Conservation (phyloP, 1,140 invertebrate species). For the Papilio polytes region DNA sequence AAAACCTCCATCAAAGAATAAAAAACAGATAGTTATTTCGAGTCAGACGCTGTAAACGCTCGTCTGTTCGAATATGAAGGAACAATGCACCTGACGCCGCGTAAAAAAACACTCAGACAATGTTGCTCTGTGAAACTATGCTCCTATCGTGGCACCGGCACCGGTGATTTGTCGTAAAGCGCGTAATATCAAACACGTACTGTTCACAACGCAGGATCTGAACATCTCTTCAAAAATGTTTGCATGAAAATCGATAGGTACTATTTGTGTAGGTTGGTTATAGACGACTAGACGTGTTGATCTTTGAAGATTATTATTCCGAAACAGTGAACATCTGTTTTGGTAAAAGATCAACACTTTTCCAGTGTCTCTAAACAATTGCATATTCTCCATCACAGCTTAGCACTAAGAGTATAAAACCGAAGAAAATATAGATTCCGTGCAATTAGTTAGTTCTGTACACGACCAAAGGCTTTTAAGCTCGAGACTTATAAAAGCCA, state of each 20-base stretch:
- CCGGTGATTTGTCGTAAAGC: conserved; percentile 10
- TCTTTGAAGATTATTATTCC: too few species aligned
- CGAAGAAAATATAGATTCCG: conserved; percentile 3
- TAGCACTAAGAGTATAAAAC: background rate
- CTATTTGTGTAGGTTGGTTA: background rate
- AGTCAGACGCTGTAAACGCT: conserved; percentile 10
- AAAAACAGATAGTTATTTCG: conserved; percentile 15
- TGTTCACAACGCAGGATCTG: background rate
- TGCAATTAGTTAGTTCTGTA: conserved; percentile 10
- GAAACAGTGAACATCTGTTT: too few species aligned
- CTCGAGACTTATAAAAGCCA: conserved; percentile 9
- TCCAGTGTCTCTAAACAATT: background rate
- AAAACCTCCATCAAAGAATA: background rate
- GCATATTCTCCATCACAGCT: background rate
- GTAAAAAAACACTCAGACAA: conserved; percentile 25
- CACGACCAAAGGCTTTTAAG: conserved; percentile 8
- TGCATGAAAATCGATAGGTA: background rate
- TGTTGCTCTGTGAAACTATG: conserved; percentile 7
- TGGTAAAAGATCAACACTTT: background rate
- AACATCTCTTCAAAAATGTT: background rate
- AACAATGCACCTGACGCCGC: conserved; percentile 19
- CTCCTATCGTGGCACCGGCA: conserved; percentile 1
- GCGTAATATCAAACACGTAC: conserved; percentile 12
- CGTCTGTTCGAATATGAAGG: conserved; percentile 1
- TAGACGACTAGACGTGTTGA: too few species aligned